Percentiles rank a stretch among this genome's conserved stretches.
These are phyloP conservation scores for Origma solitaria DNA, from an alignment of 2,113 vertebrate species.

Conservation along the genomic window DNA sequence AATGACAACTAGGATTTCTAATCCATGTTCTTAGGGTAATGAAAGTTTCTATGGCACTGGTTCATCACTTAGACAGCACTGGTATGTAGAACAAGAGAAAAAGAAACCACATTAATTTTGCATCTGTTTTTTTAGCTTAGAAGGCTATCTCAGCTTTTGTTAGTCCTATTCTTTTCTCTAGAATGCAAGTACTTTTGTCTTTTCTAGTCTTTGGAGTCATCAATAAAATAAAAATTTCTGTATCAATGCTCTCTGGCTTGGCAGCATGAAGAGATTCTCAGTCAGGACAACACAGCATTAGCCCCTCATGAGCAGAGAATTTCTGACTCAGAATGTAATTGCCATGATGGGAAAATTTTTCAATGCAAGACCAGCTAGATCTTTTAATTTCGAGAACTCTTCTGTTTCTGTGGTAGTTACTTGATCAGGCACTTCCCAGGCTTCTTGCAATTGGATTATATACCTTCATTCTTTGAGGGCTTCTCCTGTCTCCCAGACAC, in stretches of 20 bases:
- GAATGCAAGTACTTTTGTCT: background rate
- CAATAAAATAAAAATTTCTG: background rate
- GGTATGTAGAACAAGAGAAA: background rate
- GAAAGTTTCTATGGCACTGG: background rate
- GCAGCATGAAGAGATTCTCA: background rate
- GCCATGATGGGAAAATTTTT: background rate
- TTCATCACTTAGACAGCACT: background rate
- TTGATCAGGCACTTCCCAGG: background rate
- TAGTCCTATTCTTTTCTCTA: background rate
- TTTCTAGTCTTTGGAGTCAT: background rate
- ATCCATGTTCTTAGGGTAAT: background rate
- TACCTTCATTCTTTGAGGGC: background rate
- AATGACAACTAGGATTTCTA: background rate
- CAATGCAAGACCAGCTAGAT: fast-evolving
- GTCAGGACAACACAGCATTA: background rate
- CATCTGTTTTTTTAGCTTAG: background rate
- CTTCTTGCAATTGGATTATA: background rate
- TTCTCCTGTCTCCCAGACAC: background rate
- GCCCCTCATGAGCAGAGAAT: background rate
- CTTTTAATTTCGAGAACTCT: background rate
- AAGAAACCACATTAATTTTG: background rate
- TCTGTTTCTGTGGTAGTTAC: background rate
- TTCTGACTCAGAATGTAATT: background rate
- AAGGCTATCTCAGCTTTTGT: background rate
- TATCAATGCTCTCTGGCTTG: background rate